A percentile compares a stretch with the other conserved stretches of the same genome.
Conservation (phyloP, 1,140 invertebrate genomes). For the Pemphigus obesinymphae region DNA sequence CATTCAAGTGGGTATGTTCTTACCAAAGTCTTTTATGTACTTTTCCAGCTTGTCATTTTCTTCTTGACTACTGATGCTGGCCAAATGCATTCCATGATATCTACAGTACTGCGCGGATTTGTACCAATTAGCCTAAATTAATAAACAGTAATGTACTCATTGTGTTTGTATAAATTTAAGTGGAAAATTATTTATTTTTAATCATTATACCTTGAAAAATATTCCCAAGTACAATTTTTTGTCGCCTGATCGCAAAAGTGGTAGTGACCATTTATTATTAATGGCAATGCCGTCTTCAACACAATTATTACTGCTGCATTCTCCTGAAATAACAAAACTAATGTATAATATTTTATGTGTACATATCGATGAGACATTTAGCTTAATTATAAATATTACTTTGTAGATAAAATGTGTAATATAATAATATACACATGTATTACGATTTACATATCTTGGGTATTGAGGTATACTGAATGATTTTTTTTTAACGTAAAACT, state of each 20-base stretch:
- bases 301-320: conserved; percentile 68
- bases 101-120: conserved; percentile 83
- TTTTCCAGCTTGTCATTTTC: conserved; percentile 82
- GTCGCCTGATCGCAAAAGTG: conserved; percentile 75
- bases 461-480: too few relatives aligned
- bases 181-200: neutral
- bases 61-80: conserved; percentile 79
- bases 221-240: conserved; percentile 79
- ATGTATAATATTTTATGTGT: neutral
- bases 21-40: conserved; percentile 74
- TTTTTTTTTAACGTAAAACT: too few relatives aligned
- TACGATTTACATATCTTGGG: too few relatives aligned
- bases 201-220: conserved; percentile 74
- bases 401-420: too few relatives aligned
- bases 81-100: conserved; percentile 86
- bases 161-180: neutral
- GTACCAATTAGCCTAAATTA: conserved; percentile 82
- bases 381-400: too few relatives aligned
- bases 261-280: conserved; percentile 78
- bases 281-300: conserved; percentile 60
- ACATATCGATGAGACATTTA: too few relatives aligned
- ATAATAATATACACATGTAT: too few relatives aligned
- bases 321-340: conserved; percentile 18
- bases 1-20: conserved; percentile 46
- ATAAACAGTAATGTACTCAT: neutral